Percentiles rank a stretch among this genome's conserved stretches.
Evolutionary conservation across 1,140 invertebrate genomes (phyloP).

Genomic region (Aphis gossypii): DNA sequence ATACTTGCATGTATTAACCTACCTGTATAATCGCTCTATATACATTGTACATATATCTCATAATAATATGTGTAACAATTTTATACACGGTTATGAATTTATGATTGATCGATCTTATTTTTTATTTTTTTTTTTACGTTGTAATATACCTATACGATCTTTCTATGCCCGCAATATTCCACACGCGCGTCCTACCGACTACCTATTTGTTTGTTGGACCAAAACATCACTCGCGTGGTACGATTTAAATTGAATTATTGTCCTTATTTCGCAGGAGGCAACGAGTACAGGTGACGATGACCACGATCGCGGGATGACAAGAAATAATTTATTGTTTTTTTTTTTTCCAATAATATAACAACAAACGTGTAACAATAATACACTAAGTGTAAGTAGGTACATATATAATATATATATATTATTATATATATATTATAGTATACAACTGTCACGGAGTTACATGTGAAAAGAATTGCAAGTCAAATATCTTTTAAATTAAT

Average conservation of each 20-base stretch:
- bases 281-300: not conserved
- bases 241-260: slow-evolving; percentile 32
- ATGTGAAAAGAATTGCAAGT: too few species aligned
- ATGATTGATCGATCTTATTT: slow-evolving; percentile 1
- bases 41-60: not conserved
- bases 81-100: not conserved
- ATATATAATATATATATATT: not conserved
- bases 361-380: not conserved
- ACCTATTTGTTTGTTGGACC: slow-evolving; percentile 38
- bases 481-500: too few species aligned
- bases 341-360: not conserved
- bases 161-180: not conserved
- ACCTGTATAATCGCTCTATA: not conserved
- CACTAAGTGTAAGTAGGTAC: not conserved
- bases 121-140: not conserved
- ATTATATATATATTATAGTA: not conserved
- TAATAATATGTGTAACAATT: not conserved
- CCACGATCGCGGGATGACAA: not conserved
- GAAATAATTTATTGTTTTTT: not conserved
- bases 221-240: not conserved
- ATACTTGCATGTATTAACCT: not conserved
- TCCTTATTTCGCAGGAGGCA: not conserved
- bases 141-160: not conserved
- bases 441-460: too few species aligned
- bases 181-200: not conserved